These are phyloP conservation scores for Hedychridium roseum DNA, from an alignment of 2,888 invertebrate genomes.

Conservation along the genomic window DNA sequence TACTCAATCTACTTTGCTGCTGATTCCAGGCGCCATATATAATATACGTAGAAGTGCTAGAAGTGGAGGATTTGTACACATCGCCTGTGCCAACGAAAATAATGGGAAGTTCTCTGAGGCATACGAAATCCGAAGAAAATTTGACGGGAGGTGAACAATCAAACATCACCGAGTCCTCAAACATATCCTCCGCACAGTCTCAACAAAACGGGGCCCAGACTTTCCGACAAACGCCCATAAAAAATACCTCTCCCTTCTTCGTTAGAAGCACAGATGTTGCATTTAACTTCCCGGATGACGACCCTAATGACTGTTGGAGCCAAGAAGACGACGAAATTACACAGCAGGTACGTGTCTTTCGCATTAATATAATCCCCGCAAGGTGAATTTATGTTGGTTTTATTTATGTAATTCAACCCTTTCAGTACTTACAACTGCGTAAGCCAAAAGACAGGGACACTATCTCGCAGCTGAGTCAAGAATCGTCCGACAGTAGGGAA, in stretches of 20 bases:
- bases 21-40: constrained; percentile 88
- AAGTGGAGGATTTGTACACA: constrained; percentile 83
- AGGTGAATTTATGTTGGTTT: too few relatives aligned
- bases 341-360: constrained; percentile 72
- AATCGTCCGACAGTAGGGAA: constrained; percentile 79
- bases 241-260: constrained; percentile 50
- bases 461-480: constrained; percentile 89
- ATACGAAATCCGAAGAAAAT: constrained; percentile 95
- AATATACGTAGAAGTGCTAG: constrained; percentile 96
- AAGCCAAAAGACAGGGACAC: constrained; percentile 78
- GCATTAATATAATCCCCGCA: too few relatives aligned
- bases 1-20: constrained; percentile 14
- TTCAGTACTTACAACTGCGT: constrained; percentile 72
- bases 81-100: constrained; percentile 91
- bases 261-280: constrained; percentile 51
- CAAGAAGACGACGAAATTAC: constrained; percentile 96
- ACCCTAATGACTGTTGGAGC: constrained; percentile 86
- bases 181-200: constrained; percentile 46
- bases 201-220: constrained; percentile 39
- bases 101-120: constrained; percentile 81
- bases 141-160: constrained; percentile 67
- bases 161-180: constrained; percentile 47
- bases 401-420: constrained; percentile 7
- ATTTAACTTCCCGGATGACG: constrained; percentile 65
- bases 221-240: constrained; percentile 59